Evolutionary conservation across 2,113 vertebrate species (phyloP), one percentile per base, ranked within the genome.

Genomic region (Cryptotis parvus): DNA sequence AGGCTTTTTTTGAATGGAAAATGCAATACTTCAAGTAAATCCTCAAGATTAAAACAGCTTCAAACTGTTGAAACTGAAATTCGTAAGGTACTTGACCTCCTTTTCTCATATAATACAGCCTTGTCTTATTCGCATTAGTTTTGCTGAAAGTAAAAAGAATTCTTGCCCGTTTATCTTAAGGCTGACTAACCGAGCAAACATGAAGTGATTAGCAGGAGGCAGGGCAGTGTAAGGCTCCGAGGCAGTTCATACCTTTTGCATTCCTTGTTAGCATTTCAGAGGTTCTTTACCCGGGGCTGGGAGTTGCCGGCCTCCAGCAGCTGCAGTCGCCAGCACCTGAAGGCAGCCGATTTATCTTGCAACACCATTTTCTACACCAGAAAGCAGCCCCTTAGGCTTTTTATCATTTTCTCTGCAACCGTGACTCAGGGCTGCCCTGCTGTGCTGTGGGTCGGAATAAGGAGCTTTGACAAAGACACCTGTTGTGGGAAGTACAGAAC

Each of bases 1-100:
- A 98, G 96, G 97, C 96, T 98, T 98, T 98, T n/a, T 85, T 89
- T 93, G 94, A 97, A 65, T 9, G 89, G 96, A 96, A 97, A 97
- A 97, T 91, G 95, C 94, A 96, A 88, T 96, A 91, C 94, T 96
- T 94, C 94, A 96, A 92, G 95, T 97, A 97, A 97, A 98, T 96
- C 95, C 96, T 92, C 73, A 91, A 94, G 96, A 97, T 96, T 95
- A 96, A 95, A 91, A 96, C 75, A 94, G 96, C 92, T 97, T 96
- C 94, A 94, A 94, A 95, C 93, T 85, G 85, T 89, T 80, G 94
- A 90, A 87, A 87, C 58, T 39, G 73, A 65, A 93, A 7, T 43
- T 81, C 79, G 73, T 66, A 92, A 96, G 76, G 49, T 80, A 73
- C 84, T 95, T 90, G 74, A 87, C n/a, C 61, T 70, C n/a, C n/a